Evolutionary conservation across 2,113 vertebrate species (phyloP), one percentile per base, ranked within the genome.

Genomic region (Limanda limanda): DNA sequence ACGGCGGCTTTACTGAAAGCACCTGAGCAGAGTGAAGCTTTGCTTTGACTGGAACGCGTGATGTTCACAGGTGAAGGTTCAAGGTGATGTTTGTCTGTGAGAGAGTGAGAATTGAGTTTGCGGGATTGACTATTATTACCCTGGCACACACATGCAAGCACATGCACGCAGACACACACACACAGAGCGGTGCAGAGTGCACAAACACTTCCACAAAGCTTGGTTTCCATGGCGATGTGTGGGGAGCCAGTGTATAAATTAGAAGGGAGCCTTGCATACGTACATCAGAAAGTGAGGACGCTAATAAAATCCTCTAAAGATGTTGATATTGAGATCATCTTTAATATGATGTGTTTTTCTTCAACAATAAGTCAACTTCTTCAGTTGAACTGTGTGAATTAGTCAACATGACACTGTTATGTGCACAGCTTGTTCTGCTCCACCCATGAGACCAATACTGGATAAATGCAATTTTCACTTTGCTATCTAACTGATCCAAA

Each of bases 201-300:
- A 85, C 57, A 84, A 84, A 81, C 62, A 65, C 77, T 68, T 84
- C 75, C 56, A 42, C 63, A 78, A 83, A 78, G 74, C 61, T 58
- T 23, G 62, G 83, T 90, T 89, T 67, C 86, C 74, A 86, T 88
- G 85, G 85, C 63, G 66, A 92, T 78, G 70, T 70, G 59, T 13
- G 67, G 54, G 70, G 57, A 81, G 74, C 68, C 48, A 35, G 45
- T 40, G 68, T 71, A 58, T 67, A 48, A 56, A 71, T 75, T 62
- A n/a, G 21, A 79, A 66, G 68, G 48, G 57, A 76, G 42, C 69
- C 45, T 56, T 70, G 24, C 58, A 64, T 62, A 35, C 35, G 58
- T 68, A 47, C 60, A 54, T 66, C 56, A 27, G 24, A 66, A 31
- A 4, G 25, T 68, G 63, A 56, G 35, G 21, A 37, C 57, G 55